Percentiles rank a stretch among this genome's conserved stretches.
Evolutionary conservation across 2,888 invertebrate species (phyloP).

Genomic region (Rhingia campestris): DNA sequence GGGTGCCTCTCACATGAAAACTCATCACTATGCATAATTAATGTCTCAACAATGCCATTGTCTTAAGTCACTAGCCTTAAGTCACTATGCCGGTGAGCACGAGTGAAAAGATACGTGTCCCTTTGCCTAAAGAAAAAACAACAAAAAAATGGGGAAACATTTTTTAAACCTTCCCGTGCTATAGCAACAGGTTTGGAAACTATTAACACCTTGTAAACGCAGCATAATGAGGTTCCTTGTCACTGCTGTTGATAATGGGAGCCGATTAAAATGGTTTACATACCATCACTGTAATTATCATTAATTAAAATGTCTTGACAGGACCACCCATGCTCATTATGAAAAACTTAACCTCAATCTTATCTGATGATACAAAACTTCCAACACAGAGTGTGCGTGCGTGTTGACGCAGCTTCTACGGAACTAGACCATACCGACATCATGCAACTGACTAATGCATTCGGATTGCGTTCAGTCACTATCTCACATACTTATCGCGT

Average conservation of each 20-base stretch:
- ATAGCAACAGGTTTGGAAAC: slow-evolving; percentile 39
- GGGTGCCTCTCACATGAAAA: slow-evolving; percentile 49
- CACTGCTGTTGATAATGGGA: slow-evolving; percentile 32
- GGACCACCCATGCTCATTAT: neutral
- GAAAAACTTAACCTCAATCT: neutral
- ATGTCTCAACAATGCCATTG: slow-evolving; percentile 65
- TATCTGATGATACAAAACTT: slow-evolving; percentile 6
- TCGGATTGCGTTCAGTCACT: neutral
- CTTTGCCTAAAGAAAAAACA: neutral
- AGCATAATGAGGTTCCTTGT: slow-evolving; percentile 61
- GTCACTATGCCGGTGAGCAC: slow-evolving; percentile 20
- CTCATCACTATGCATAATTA: slow-evolving; percentile 69
- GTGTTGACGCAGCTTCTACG: neutral
- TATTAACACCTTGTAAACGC: slow-evolving; percentile 44
- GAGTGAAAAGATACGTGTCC: slow-evolving; percentile 29
- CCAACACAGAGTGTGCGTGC: neutral
- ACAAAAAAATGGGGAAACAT: slow-evolving; percentile 3
- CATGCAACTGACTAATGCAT: slow-evolving; percentile 25
- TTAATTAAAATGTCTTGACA: slow-evolving; percentile 8
- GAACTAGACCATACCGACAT: neutral
- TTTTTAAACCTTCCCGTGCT: slow-evolving; percentile 6
- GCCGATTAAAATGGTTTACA: slow-evolving; percentile 7
- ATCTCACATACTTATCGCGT: slow-evolving; percentile 14
- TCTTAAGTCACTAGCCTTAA: slow-evolving; percentile 33
- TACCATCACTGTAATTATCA: neutral